Base-by-base conservation (phyloP, 2,113 vertebrate genomes). In the Halichoerus grypus region DNA sequence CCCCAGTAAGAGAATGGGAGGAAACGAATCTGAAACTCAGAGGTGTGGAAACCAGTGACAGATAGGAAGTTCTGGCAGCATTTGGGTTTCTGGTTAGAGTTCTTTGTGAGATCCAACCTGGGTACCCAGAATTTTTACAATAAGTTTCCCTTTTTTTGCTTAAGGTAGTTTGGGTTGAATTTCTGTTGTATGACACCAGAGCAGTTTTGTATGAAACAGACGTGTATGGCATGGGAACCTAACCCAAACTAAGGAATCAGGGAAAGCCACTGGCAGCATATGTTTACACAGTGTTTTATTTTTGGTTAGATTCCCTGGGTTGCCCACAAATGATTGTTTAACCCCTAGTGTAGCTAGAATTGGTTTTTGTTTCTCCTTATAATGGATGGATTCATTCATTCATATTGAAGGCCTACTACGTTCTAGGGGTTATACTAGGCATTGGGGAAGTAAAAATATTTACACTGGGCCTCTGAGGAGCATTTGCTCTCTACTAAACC, bases 51-150 rank as follows among this genome's bases (percentile, higher is more conserved):
- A 14, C 28, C 71, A 55, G 80, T 89, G 81, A 39, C 39, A 42
- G 31, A 96, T 46, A 81, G 79, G 83, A 79, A 80, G 55, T 88
- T 90, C 85, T 81, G 26, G 65, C 79, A 77, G 9, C 1, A 0
- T 85, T 91, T 92, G 53, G 31, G 39, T 86, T 94, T 96, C 53
- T 74, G 36, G 36, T 71, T 91, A 46, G 87, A 90, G 18, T 28
- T 80, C 71, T 92, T 90, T 42, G 88, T 84, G 69, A 95, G 83
- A 63, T 22, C 13, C 83, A 82, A 0, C 15, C 15, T 10, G 14
- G 53, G 22, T 19, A 53, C 31, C 4, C 72, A 74, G 55, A 87
- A 65, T 61, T 42, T 86, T 82, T 67, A n/a, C 12, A 33, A 13
- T 59, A 36, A 18, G 51, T 57, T 67, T 49, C 15, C 13, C 42